Base-by-base conservation (phyloP, 2,888 invertebrate genomes). In the Mimachlamys varia region DNA sequence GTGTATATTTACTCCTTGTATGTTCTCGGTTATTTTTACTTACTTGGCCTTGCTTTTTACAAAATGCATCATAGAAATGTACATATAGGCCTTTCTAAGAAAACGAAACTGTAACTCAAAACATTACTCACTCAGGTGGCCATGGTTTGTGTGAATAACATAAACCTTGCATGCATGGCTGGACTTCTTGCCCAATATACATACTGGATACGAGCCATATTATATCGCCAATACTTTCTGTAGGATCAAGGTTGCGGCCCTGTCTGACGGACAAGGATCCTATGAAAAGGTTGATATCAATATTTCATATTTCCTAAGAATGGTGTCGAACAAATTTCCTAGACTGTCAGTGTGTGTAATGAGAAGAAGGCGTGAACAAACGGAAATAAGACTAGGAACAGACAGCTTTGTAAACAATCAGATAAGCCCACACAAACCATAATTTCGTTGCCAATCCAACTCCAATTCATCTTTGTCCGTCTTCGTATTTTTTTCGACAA, bases 251-350 rank as follows among this genome's bases (percentile, higher is more conserved):
- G 76, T 33, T 76, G 27, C 76, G 27, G 12, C 13, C 22, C 27
- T 76, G 76, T 76, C 76, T 76, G 76, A 76, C 76, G 22, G 33
- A 17, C 15, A 15, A 22, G 7, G 27, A 76, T 33, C 13, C 76
- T 76, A 76, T 76, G 76, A 76, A 76, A 76, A 76, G 76, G 76
- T 76, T 76, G 33, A 33, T 76, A 76, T 76, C 76, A 27, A 76
- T 76, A 33, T 76, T 76, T 76, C 76, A 76, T 76, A 76, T 76
- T 76, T 76, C 22, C 76, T 1, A 76, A 76, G 33, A 76, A 76
- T 27, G 76, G 12, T 17, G 76, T 76, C 76, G 76, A 76, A 76
- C 33, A 76, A 76, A 27, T 76, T 76, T 76, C 76, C 76, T 76
- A 76, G 76, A 76, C 76, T 76, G 76, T 76, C 76, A 76, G 33